Conservation (phyloP, 2,113 vertebrate genomes). For the Atractosteus spatula region DNA sequence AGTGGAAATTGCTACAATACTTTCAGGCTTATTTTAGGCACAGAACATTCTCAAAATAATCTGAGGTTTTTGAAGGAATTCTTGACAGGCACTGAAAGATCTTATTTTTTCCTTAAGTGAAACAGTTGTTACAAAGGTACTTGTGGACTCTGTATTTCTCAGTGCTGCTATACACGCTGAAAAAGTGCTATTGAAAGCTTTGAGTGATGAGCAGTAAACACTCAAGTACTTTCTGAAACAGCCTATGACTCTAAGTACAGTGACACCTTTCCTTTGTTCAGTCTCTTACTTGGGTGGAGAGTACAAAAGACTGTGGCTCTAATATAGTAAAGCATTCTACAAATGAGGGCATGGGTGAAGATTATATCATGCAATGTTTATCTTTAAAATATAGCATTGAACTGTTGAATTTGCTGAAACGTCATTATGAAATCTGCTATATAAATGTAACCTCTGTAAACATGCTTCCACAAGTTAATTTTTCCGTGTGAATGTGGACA, state of each 20-base stretch:
- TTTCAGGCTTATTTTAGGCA: too few relatives aligned
- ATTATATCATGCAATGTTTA: too few relatives aligned
- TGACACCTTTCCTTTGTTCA: neutral
- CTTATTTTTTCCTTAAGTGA: neutral
- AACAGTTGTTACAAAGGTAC: neutral
- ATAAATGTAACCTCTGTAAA: too few relatives aligned
- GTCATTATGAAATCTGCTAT: too few relatives aligned
- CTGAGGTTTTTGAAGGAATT: neutral
- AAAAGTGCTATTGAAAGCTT: neutral
- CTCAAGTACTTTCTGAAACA: neutral
- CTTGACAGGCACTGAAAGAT: neutral
- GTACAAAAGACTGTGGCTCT: too few relatives aligned
- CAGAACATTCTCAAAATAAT: neutral
- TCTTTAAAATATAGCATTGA: too few relatives aligned
- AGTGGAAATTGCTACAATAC: neutral
- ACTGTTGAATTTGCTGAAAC: too few relatives aligned
- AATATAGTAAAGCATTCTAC: too few relatives aligned
- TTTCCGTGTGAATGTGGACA: too few relatives aligned
- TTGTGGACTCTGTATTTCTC: neutral
- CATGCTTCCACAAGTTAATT: too few relatives aligned
- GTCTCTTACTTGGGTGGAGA: too few relatives aligned
- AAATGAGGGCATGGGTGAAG: too few relatives aligned
- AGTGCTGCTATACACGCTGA: neutral
- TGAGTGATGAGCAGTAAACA: neutral
- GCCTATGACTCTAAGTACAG: neutral